phyloP scores from a whole-genome alignment of 2,888 invertebrate species.

The Drosophila cracens region DNA sequence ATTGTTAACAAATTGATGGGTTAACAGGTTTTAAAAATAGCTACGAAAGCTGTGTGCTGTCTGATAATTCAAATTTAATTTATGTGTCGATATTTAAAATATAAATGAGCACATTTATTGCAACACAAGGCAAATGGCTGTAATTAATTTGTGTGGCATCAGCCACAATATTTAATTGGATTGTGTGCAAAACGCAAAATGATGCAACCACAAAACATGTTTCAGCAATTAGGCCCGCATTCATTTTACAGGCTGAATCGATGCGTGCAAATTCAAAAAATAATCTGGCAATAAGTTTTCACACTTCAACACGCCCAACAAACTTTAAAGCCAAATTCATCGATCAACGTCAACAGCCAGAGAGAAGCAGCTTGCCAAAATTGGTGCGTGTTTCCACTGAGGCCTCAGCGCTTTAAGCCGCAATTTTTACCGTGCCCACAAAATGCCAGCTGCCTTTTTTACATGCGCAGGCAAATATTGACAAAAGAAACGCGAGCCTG shows the following conservation, averaged over 20 bases:
- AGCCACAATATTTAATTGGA: neutral
- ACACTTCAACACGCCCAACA: conserved; percentile 23
- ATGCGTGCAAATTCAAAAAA: conserved; percentile 41
- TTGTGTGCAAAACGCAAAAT: neutral
- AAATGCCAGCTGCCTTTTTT: conserved; percentile 40
- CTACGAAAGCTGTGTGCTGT: too few relatives aligned
- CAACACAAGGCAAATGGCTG: neutral
- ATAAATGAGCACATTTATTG: neutral
- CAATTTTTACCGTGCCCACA: neutral
- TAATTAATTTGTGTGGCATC: neutral
- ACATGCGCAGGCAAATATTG: conserved; percentile 47
- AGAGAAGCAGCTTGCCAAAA: conserved; percentile 18
- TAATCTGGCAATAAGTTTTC: conserved; percentile 45
- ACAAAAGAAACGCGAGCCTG: conserved; percentile 20
- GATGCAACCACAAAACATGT: conserved; percentile 31
- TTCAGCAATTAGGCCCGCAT: conserved; percentile 50
- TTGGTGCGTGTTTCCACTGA: conserved; percentile 17
- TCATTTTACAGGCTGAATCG: conserved; percentile 33
- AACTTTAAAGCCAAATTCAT: conserved; percentile 41
- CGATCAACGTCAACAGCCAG: conserved; percentile 39
- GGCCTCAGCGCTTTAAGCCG: conserved; percentile 17
- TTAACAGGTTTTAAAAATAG: neutral
- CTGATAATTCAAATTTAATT: conserved; percentile 17
- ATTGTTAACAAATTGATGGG: neutral
- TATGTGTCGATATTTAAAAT: conserved; percentile 2